Percentiles rank a stretch among this genome's conserved stretches.
Conservation (phyloP, 1,140 invertebrate genomes). For the Helicoverpa armigera region DNA sequence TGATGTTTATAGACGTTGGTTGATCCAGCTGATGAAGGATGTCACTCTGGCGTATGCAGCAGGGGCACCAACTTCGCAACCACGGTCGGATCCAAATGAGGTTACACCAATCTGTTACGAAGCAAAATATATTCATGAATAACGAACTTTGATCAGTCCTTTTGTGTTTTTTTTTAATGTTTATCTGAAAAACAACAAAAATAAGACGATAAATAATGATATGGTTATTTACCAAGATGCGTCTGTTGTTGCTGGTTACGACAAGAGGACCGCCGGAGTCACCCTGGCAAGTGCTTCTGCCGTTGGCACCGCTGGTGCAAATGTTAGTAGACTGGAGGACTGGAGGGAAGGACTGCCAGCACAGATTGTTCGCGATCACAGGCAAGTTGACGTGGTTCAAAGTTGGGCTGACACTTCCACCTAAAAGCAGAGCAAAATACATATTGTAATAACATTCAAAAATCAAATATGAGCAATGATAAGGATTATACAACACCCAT, state of each 20-base stretch:
- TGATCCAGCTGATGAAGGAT: slow-evolving; percentile 55
- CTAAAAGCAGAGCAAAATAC: slow-evolving; percentile 37
- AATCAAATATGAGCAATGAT: not conserved
- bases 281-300: slow-evolving; percentile 56
- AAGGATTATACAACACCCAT: not conserved
- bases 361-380: slow-evolving; percentile 62
- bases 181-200: no score
- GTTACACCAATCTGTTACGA: slow-evolving; percentile 81
- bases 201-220: no score
- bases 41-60: slow-evolving; percentile 60
- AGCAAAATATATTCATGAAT: not conserved
- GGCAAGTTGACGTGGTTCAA: slow-evolving; percentile 58
- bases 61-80: slow-evolving; percentile 56
- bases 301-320: slow-evolving; percentile 61
- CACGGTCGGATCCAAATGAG: slow-evolving; percentile 84
- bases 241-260: slow-evolving; percentile 45
- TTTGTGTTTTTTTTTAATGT: no score
- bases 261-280: slow-evolving; percentile 67
- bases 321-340: slow-evolving; percentile 54
- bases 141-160: no score
- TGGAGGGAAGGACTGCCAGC: slow-evolving; percentile 50
- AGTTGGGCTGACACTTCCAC: slow-evolving; percentile 52
- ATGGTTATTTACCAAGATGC: slow-evolving; percentile 53
- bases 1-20: slow-evolving; percentile 29
- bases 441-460: not conserved